phyloP scores from a whole-genome alignment of 2,888 invertebrate genomes.

The Congeria kusceri region DNA sequence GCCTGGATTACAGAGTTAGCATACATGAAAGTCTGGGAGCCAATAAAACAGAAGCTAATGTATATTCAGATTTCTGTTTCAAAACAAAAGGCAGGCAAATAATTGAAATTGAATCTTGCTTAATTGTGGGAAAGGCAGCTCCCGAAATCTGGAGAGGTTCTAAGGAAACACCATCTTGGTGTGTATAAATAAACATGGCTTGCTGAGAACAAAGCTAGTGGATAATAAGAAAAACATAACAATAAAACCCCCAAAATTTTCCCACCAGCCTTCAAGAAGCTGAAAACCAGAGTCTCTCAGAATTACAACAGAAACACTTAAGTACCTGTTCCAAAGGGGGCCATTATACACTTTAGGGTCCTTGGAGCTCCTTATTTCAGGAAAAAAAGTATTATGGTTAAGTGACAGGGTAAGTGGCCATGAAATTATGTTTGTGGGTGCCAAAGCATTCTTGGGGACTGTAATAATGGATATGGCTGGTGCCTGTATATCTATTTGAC shows the following conservation, averaged over 20 bases:
- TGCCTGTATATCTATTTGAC: too few species aligned
- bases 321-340: neutral
- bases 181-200: constrained; percentile 59
- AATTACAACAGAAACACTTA: constrained; percentile 2
- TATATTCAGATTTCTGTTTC: constrained; percentile 35
- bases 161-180: constrained; percentile 21
- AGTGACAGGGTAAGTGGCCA: constrained; percentile 14
- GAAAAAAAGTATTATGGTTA: constrained; percentile 4
- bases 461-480: too few species aligned
- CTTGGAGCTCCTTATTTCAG: neutral
- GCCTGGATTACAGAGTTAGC: neutral
- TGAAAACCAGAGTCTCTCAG: neutral
- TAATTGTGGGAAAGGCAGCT: constrained; percentile 38
- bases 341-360: constrained; percentile 2
- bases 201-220: constrained; percentile 52
- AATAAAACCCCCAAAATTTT: constrained; percentile 44
- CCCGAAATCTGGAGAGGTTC: constrained; percentile 10
- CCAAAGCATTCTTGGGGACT: too few species aligned
- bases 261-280: constrained; percentile 28
- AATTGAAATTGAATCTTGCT: constrained; percentile 49
- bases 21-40: constrained; percentile 9
- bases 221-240: constrained; percentile 63
- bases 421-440: neutral
- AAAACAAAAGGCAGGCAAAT: constrained; percentile 57
- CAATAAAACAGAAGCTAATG: constrained; percentile 25